Percentiles rank a stretch among this genome's conserved stretches.
Conservation (phyloP, 2,113 vertebrate species). For the Oryzias celebensis region DNA sequence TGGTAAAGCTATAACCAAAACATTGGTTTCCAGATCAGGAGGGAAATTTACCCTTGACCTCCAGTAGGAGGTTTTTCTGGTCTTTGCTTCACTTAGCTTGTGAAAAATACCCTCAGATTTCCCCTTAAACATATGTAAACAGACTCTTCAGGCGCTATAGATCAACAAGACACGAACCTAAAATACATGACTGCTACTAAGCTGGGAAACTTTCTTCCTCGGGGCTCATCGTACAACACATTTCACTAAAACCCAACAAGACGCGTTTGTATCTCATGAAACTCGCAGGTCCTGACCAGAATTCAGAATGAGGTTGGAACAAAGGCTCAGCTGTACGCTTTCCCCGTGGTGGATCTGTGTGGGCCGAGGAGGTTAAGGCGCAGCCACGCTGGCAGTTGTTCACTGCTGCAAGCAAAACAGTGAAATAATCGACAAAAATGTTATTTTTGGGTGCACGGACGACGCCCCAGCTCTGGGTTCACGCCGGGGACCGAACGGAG, state of each 20-base stretch:
- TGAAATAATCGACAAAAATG: constrained; percentile 24
- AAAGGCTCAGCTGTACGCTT: constrained; percentile 22
- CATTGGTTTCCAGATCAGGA: constrained; percentile 7
- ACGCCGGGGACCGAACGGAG: constrained; percentile 6
- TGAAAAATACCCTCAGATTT: constrained; percentile 17
- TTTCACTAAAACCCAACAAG: constrained; percentile 37
- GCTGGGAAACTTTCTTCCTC: constrained; percentile 3
- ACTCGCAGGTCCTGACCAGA: constrained; percentile 28
- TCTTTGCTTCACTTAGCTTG: constrained; percentile 5
- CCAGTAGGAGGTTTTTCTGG: not conserved
- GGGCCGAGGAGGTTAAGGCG: constrained; percentile 28
- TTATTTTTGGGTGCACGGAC: constrained; percentile 42
- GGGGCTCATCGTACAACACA: constrained; percentile 1
- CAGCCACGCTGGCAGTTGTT: constrained; percentile 10
- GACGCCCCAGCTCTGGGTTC: constrained; percentile 19
- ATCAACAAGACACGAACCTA: constrained; percentile 1
- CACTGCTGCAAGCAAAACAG: constrained; percentile 21
- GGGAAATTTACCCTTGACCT: constrained; percentile 12
- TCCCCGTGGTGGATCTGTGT: constrained; percentile 17
- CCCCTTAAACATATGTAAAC: constrained; percentile 24
- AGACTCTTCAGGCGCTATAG: constrained; percentile 6
- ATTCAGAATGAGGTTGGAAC: constrained; percentile 45
- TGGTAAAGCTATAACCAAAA: constrained; percentile 9
- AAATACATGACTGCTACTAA: constrained; percentile 6
- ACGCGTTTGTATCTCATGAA: constrained; percentile 44